Base-by-base conservation (phyloP, 2,888 invertebrate species). In the Drosophila kanekoi region DNA sequence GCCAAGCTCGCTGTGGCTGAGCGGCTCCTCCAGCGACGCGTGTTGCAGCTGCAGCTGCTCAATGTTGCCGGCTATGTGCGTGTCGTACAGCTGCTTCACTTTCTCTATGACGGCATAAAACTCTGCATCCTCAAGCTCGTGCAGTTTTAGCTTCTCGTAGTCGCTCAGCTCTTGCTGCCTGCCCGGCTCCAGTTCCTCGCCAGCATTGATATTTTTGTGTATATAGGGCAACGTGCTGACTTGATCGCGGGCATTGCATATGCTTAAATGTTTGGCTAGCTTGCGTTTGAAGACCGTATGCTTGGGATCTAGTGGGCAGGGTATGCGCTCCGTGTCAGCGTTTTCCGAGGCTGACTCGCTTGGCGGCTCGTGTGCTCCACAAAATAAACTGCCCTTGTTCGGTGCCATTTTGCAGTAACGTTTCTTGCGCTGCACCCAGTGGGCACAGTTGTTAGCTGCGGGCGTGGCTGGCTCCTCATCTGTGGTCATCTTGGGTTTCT, bases 331-430 rank as follows among this genome's bases (percentile, higher is more conserved):
- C 91, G 57, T 74, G 10, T 72, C 73, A 5, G 72, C 73, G 23
- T 76, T 73, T 16, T 79, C 79, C 23, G 28, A 66, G 0, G 41
- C 37, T 32, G 40, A 4, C 23, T 65, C 65, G 0, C 49, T 73
- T 37, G 84, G 72, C 1, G 91, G 94, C 69, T 94, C 93, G 89
- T 96, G 96, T 88, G 96, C 96, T 0, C 96, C 96, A 88, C 96
- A 96, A 89, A 94, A 96, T 66, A 93, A 92, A 18, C 94, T 93
- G 1, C 95, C 95, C n/a, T 94, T 93, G 70, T 94, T 94, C 5
- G 95, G 94, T 0, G 95, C 94, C 96, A 96, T 96, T 77, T 96
- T 95, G 87, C 96, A 96, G 71, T 94, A 94, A 2, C 96, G 93
- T 87, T 96, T 96, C 81, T 96, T 96, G 28, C 96, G 93, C 37